phyloP scores from a whole-genome alignment of 2,888 invertebrate genomes.

The Corythucha ciliata region DNA sequence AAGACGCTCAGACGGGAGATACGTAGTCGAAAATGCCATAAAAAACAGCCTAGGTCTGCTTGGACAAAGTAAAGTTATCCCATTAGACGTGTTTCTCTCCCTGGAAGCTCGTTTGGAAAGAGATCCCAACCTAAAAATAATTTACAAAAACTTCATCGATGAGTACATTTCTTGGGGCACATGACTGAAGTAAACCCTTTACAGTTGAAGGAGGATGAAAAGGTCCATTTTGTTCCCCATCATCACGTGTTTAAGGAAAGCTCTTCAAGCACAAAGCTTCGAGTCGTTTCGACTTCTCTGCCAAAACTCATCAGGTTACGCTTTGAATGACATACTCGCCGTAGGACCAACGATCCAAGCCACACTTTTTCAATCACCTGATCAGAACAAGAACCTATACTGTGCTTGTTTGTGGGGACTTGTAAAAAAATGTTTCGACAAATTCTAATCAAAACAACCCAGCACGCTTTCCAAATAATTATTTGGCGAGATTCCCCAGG shows the following conservation, averaged over 20 bases:
- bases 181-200: constrained; percentile 27
- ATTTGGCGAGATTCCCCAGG: constrained; percentile 32
- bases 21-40: constrained; percentile 17
- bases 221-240: constrained; percentile 36
- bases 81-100: constrained; percentile 11
- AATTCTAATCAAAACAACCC: constrained; percentile 27
- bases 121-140: not conserved
- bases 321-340: constrained; percentile 25
- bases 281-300: constrained; percentile 37
- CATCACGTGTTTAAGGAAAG: constrained; percentile 34
- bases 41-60: constrained; percentile 2
- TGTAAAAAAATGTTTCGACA: constrained; percentile 37
- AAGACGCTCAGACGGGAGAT: constrained; percentile 6
- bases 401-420: constrained; percentile 31
- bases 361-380: constrained; percentile 21
- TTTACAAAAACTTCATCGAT: constrained; percentile 26
- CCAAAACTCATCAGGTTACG: constrained; percentile 27
- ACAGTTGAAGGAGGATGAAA: not conserved
- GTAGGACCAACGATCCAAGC: constrained; percentile 27
- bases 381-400: constrained; percentile 21
- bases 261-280: constrained; percentile 35
- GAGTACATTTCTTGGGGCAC: constrained; percentile 28
- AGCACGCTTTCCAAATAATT: constrained; percentile 32
- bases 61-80: constrained; percentile 17
- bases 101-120: constrained; percentile 12